These are phyloP conservation scores for Proteles cristata DNA, from an alignment of 2,113 vertebrate species.

Conservation along the genomic window DNA sequence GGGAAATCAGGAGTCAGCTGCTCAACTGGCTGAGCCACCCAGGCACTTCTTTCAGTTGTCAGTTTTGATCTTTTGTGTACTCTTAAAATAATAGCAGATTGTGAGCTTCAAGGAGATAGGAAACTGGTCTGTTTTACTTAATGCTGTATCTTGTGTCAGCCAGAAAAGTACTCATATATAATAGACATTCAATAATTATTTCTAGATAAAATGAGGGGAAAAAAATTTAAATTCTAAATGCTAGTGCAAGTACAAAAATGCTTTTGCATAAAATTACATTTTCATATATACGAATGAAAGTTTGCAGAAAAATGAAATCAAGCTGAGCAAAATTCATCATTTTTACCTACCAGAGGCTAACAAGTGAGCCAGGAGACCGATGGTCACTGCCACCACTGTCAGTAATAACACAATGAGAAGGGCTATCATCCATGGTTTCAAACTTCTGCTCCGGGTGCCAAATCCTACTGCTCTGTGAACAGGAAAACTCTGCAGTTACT, in stretches of 20 bases:
- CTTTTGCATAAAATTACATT: background rate
- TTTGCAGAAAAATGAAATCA: conserved; percentile 1
- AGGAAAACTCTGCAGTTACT: conserved; percentile 7
- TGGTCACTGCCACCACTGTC: background rate
- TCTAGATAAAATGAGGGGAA: background rate
- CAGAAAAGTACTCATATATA: background rate
- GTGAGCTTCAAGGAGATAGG: background rate
- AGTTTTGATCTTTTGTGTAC: conserved; percentile 9
- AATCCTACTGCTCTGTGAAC: background rate
- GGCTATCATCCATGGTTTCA: conserved; percentile 50
- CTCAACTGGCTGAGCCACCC: too few species aligned
- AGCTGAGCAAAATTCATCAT: background rate
- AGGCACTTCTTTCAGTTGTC: background rate
- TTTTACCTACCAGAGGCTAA: conserved; percentile 61
- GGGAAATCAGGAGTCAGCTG: too few species aligned
- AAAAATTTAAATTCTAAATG: background rate
- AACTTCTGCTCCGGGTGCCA: background rate
- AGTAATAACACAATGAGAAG: background rate
- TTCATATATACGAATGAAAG: background rate
- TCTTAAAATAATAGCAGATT: background rate
- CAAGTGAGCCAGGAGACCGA: conserved; percentile 55
- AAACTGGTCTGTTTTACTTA: background rate
- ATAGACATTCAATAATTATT: background rate
- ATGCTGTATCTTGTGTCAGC: background rate
- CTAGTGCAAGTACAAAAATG: background rate